Conservation (phyloP, 2,888 invertebrate species). For the Notocelia uddmanniana region DNA sequence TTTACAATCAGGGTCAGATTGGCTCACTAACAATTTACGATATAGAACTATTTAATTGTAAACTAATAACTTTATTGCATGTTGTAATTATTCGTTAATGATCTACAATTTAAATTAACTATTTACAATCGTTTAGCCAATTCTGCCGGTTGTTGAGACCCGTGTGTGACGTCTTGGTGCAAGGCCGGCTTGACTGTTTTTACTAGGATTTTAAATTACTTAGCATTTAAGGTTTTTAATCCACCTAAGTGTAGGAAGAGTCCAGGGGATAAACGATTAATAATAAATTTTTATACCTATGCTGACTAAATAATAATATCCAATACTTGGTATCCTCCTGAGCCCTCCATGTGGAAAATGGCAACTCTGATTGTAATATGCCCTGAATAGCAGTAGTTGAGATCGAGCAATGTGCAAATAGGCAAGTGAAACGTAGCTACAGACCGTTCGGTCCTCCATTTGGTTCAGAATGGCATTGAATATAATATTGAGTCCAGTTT, state of each 20-base stretch:
- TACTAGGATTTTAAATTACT: conserved; percentile 35
- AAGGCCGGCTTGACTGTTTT: conserved; percentile 36
- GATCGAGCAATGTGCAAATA: conserved; percentile 11
- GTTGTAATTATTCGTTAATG: conserved; percentile 37
- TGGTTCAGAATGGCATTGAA: background rate
- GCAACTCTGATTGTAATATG: conserved; percentile 10
- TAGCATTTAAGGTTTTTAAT: conserved; percentile 34
- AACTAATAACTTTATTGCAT: conserved; percentile 44
- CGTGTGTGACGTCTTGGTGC: conserved; percentile 33
- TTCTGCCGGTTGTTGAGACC: conserved; percentile 39
- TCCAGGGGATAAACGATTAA: conserved; percentile 23
- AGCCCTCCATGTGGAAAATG: conserved; percentile 10
- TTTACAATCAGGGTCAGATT: conserved; percentile 45
- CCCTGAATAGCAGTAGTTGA: background rate
- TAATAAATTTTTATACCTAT: conserved; percentile 27
- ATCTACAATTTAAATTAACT: conserved; percentile 41
- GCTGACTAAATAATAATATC: conserved; percentile 25
- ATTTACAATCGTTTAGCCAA: conserved; percentile 45
- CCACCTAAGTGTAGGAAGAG: conserved; percentile 30
- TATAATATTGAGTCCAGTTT: background rate
- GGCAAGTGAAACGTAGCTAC: background rate
- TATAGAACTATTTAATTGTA: conserved; percentile 41
- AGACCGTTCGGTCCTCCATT: background rate
- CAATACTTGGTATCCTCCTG: conserved; percentile 23
- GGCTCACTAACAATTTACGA: conserved; percentile 45